Base-by-base conservation (phyloP, 1,140 invertebrate species). In the Daktulosphaira vitifoliae region DNA sequence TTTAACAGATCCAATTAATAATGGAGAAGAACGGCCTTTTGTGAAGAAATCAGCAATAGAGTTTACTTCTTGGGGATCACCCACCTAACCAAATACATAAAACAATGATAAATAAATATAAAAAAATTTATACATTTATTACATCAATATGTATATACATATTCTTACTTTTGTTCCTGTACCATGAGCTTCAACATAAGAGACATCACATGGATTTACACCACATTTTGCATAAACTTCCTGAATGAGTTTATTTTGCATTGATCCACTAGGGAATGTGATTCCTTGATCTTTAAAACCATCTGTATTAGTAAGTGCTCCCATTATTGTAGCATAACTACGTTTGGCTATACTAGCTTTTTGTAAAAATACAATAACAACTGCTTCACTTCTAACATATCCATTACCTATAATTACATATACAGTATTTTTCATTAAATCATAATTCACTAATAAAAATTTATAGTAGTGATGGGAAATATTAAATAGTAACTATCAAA, bases 41-140 rank as follows among this genome's bases (percentile, higher is more conserved):
- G 56, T 65, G 75, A 93, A 97, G 76, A 98, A 96, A 22, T 96
- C 80, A 54, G 93, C 86, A 65, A 98, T 92, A 0, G 92, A 88
- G 72, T 96, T 95, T 0, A 95, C 84, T 79, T 98, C 96, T 74
- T 97, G 89, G 0, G 94, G 93, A 78, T 99, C 96, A 20, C 96
- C 92, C 16, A 85, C 82, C 73, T 72, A 18, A 68, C 66, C 18
- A 16, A 65, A 68, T 1, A 44, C 1, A 50, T 54, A 23, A 51
- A 7, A 38, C 8, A 22, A 38, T 37, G 15, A n/a, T n/a, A n/a
- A n/a, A n/a, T n/a, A n/a, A n/a, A n/a, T n/a, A 8, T 39, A 23
- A 54, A 54, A 54, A 9, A 39, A 39, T 39, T 39, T 39, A 9
- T 9, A 39, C n/a, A 39, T n/a, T n/a, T 39, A 39, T 39, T 39